phyloP scores from a whole-genome alignment of 2,113 vertebrate species.

The Formicarius rufipectus region DNA sequence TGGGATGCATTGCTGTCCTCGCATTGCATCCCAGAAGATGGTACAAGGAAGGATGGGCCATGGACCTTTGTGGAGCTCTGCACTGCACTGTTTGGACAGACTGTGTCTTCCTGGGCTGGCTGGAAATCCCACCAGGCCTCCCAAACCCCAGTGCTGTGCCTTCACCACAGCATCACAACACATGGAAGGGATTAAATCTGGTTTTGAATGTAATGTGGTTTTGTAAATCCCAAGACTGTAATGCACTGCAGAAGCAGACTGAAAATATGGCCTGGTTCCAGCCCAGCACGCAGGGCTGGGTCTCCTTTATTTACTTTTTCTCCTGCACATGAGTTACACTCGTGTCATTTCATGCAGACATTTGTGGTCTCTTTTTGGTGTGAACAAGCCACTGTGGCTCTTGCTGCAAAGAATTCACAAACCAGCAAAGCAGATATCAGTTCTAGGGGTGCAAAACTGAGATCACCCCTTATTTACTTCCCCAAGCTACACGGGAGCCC shows the following conservation, averaged over 20 bases:
- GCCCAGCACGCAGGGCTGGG: not conserved
- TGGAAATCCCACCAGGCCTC: not conserved
- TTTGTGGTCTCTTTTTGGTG: not conserved
- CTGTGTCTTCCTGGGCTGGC: not conserved
- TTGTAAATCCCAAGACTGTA: not conserved
- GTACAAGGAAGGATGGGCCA: not conserved
- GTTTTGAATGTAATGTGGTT: not conserved
- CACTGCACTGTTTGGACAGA: not conserved
- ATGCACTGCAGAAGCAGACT: not conserved
- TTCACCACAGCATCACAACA: accelerated
- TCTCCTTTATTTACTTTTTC: not conserved
- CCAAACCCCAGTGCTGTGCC: accelerated
- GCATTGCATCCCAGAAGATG: not conserved
- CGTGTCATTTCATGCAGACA: accelerated
- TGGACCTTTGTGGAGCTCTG: not conserved
- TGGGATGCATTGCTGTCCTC: not conserved
- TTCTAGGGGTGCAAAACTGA: not conserved
- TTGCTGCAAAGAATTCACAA: not conserved
- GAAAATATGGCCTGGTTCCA: not conserved
- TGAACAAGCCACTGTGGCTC: accelerated
- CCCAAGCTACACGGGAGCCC: not conserved
- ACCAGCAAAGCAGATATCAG: not conserved
- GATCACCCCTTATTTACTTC: not conserved
- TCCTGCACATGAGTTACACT: not conserved
- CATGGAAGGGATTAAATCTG: not conserved